These are phyloP conservation scores for Hemithea aestivaria DNA, from an alignment of 2,888 invertebrate genomes.

Conservation along the genomic window DNA sequence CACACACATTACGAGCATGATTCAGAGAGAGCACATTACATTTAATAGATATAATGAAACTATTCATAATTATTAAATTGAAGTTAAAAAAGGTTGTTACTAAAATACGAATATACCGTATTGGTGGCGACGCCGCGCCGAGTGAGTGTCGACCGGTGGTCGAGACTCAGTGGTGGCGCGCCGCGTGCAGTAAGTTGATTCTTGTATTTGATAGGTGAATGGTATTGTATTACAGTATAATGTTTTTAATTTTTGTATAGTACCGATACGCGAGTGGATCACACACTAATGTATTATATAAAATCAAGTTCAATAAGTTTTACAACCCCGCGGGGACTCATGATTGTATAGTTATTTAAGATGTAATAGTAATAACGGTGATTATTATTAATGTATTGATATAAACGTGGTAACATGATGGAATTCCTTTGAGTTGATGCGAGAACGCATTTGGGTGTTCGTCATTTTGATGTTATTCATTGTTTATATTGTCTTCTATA, in stretches of 20 bases:
- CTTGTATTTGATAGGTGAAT: constrained; percentile 74
- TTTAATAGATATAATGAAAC: constrained; percentile 58
- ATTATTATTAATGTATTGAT: constrained; percentile 32
- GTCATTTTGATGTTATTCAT: constrained; percentile 7
- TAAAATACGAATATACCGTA: constrained; percentile 65
- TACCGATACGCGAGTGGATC: constrained; percentile 55
- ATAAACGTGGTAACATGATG: constrained; percentile 30
- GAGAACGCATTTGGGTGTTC: constrained; percentile 11
- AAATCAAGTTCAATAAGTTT: constrained; percentile 60
- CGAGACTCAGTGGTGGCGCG: no score
- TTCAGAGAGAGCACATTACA: constrained; percentile 62
- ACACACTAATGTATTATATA: constrained; percentile 66
- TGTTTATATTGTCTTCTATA: constrained; percentile 4
- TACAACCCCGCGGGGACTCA: constrained; percentile 52
- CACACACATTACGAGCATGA: constrained; percentile 38
- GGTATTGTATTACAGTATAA: constrained; percentile 70
- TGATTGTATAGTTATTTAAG: constrained; percentile 72
- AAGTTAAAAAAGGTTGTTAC: constrained; percentile 74
- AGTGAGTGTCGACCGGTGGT: constrained; percentile 50
- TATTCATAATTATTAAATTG: constrained; percentile 61
- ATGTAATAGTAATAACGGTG: constrained; percentile 59
- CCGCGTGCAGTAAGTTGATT: constrained; percentile 65
- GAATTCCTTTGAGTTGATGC: constrained; percentile 18
- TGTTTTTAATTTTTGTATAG: constrained; percentile 79
- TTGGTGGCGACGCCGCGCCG: constrained; percentile 36